Evolutionary conservation across 2,888 invertebrate species (phyloP), one percentile per base, ranked within the genome.

Genomic region (Tenthredo livida): DNA sequence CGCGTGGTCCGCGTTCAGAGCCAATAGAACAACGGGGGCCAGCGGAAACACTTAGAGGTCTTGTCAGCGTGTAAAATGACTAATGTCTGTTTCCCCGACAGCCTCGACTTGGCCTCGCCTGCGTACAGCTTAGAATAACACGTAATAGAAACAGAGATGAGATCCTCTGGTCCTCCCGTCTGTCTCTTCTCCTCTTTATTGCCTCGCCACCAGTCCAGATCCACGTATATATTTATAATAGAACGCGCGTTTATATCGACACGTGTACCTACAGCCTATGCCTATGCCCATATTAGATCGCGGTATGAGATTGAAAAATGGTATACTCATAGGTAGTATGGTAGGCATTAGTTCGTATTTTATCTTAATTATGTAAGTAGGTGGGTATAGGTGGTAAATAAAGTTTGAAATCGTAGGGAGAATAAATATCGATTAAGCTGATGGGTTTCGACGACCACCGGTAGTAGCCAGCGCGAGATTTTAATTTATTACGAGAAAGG

Each of bases 11-110:
- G 67, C 58, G 78, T 47, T 29, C 58, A 58, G 54, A 58, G 78
- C 58, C 54, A 58, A 37, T 78, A 12, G 54, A 61, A 78, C 78
- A 37, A 50, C 78, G 78, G 33, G 58, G 78, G 78, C 78, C 78
- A 87, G 87, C 87, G 88, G 87, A 89, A 87, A 86, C 85, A 86
- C 87, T 89, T 88, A 87, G 87, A 89, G 89, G 88, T 86, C 85
- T 89, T 89, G 90, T 89, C 90, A 89, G 89, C 89, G 86, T 77
- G 87, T 88, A 90, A 90, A 90, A 90, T 91, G 89, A 90, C 90
- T 91, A 89, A 90, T 90, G 89, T 88, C 85, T 25, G 43, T 84
- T 80, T 84, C 50, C 84, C 86, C 50, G 58, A 80, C 61, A 80
- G 80, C 61, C 80, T 65, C 61, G 67, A 67, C 67, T 67, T 67